Base-by-base conservation (phyloP, 1,140 invertebrate species). In the Drosophila nasuta region DNA sequence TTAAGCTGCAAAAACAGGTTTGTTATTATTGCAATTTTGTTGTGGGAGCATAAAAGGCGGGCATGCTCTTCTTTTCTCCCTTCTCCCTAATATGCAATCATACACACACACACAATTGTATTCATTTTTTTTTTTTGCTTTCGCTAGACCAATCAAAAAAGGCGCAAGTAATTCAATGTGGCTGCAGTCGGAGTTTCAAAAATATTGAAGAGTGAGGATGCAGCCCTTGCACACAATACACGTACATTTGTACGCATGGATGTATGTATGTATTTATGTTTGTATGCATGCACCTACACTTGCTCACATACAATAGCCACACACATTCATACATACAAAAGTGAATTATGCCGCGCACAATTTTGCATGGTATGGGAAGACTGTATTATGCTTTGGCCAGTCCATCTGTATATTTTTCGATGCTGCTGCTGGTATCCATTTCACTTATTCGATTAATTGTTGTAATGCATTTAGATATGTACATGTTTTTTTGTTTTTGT, bases 261-360 rank as follows among this genome's bases (percentile, higher is more conserved):
- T 54, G 30, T 63, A 35, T 54, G 30, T 63, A 35, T 25, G 49
- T 49, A 33, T 25, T 25, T 25, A 25, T 33, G 35, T 63, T 46
- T 10, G 28, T 49, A 25, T 38, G 60, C 20, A 51, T 63, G 48
- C 28, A 68, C 15, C 64, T 52, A 82, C 69, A 75, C 68, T 72
- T 69, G 68, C 59, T 67, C 63, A 58, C 75, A 77, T 82, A 65
- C 76, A 67, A 25, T 25, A 25, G 20, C 20, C 15, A 49, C 57
- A 33, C 33, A 33, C 33, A 73, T 77, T 62, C 70, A 86, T 88
- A 74, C 70, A 83, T 70, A 77, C 64, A 48, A 60, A 66, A 46
- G 38, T 72, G 58, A 56, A 72, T 68, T 74, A 74, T 77, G 75
- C 75, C 75, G 75, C 75, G 75, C 62, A 77, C 70, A 67, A 60